These are phyloP conservation scores for Cordylochernes scorpioides DNA, from an alignment of 2,888 invertebrate genomes.

Conservation along the genomic window DNA sequence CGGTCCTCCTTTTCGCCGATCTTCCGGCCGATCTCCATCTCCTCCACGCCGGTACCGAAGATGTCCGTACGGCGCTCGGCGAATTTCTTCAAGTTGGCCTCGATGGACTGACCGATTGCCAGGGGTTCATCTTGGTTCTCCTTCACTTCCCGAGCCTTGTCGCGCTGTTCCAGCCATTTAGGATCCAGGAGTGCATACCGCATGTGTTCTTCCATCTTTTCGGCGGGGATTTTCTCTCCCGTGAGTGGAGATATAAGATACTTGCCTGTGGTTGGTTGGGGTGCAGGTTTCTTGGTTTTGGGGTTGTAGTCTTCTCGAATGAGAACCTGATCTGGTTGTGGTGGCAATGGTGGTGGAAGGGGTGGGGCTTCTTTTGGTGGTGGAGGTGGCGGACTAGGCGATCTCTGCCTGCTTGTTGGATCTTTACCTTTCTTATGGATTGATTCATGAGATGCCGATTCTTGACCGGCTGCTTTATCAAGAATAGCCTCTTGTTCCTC, in stretches of 20 bases:
- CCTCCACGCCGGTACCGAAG: conserved; percentile 94
- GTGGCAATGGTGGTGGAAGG: conserved; percentile 25
- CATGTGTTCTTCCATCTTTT: conserved; percentile 92
- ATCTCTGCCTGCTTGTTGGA: not conserved
- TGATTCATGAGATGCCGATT: conserved; percentile 78
- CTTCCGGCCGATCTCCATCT: conserved; percentile 91
- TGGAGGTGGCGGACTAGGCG: conserved; percentile 9
- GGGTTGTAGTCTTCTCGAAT: conserved; percentile 92
- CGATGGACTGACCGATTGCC: conserved; percentile 47
- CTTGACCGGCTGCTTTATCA: conserved; percentile 27
- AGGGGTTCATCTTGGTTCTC: conserved; percentile 64
- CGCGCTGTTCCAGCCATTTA: conserved; percentile 87
- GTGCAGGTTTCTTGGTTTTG: conserved; percentile 29
- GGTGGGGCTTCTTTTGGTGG: conserved; percentile 18
- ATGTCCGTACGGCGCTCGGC: conserved; percentile 98
- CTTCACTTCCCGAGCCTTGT: conserved; percentile 73
- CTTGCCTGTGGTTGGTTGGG: conserved; percentile 37
- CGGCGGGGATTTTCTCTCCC: conserved; percentile 84
- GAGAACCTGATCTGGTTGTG: conserved; percentile 64
- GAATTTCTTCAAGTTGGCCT: conserved; percentile 72
- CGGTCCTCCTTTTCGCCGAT: conserved; percentile 22
- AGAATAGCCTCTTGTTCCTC: conserved; percentile 36
- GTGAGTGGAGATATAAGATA: conserved; percentile 94
- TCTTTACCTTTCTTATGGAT: conserved; percentile 34
- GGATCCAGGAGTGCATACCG: conserved; percentile 78